Conservation (phyloP, 2,113 vertebrate genomes). For the Rynchops niger region DNA sequence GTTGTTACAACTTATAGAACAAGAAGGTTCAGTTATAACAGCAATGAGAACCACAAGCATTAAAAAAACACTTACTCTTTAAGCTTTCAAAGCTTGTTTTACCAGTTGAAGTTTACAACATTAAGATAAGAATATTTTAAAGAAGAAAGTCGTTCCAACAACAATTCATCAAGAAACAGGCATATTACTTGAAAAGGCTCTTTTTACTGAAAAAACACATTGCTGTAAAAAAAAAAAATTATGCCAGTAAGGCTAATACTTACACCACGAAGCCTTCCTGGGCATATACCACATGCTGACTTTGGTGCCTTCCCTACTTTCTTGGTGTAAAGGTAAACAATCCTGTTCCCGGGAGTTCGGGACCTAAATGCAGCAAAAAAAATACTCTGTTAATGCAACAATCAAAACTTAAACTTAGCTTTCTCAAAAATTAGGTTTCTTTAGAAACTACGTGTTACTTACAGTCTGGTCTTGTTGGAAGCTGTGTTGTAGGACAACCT, state of each 20-base stretch:
- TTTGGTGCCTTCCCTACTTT: constrained; percentile 98
- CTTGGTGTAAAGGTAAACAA: constrained; percentile 98
- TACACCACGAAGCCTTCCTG: constrained; percentile 94
- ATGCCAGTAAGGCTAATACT: constrained; percentile 57
- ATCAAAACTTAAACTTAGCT: fast-evolving
- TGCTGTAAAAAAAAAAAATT: not conserved
- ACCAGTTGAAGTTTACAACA: not conserved
- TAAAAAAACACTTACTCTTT: not conserved
- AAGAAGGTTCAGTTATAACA: not conserved
- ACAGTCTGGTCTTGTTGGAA: constrained; percentile 98
- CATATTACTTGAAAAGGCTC: not conserved
- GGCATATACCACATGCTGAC: constrained; percentile 94
- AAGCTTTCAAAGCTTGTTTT: not conserved
- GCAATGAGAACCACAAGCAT: not conserved
- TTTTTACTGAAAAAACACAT: not conserved
- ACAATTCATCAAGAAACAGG: not conserved
- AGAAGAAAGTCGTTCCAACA: not conserved
- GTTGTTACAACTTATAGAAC: not conserved
- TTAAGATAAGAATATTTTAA: not conserved
- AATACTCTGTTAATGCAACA: not conserved
- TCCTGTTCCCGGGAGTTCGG: constrained; percentile 95
- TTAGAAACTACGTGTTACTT: constrained; percentile 50
- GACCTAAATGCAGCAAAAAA: constrained; percentile 75
- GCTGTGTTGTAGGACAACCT: constrained; percentile 99
- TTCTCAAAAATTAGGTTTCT: fast-evolving